Base-by-base conservation (phyloP, 2,888 invertebrate genomes). In the Catocala fraxini region DNA sequence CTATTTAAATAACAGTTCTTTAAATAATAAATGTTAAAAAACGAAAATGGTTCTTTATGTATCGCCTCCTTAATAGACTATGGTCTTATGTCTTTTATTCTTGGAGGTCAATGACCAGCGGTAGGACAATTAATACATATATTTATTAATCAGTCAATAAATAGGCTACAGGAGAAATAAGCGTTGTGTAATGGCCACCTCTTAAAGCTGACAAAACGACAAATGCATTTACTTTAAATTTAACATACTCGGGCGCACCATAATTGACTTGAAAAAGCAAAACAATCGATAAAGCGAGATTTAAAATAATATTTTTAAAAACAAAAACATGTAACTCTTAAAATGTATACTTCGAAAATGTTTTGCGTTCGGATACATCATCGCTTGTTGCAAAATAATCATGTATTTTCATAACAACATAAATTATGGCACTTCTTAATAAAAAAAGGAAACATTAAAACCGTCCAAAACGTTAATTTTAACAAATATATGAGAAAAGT, bases 231-330 rank as follows among this genome's bases (percentile, higher is more conserved):
- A 86, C 12, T 67, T 73, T 68, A 70, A 61, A 45, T 74, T 60
- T 53, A 73, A 73, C 81, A 86, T 85, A 87, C 81, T 81, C 86
- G 86, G 84, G 87, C 88, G 90, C 92, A 92, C 92, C 91, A 89
- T 92, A 93, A 93, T 92, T 92, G 93, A 92, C 93, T 90, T 83
- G 84, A 89, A 90, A 82, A 83, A 82, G 79, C 73, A 77, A 80
- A 81, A 80, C 70, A 70, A 71, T 72, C 65, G 65, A 79, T 74
- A 72, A 73, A 77, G 70, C 70, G 59, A 73, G 55, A 64, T 63
- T 65, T 39, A 11, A 61, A 70, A 64, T 63, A 65, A 61, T 63
- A 54, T 65, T 59, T 62, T 62, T 59, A 67, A 65, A n/a, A 72
- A 75, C 67, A 70, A 66, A 74, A 76, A 77, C 63, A 63, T 56